phyloP scores from a whole-genome alignment of 1,140 invertebrate genomes.

The Sitophilus oryzae region DNA sequence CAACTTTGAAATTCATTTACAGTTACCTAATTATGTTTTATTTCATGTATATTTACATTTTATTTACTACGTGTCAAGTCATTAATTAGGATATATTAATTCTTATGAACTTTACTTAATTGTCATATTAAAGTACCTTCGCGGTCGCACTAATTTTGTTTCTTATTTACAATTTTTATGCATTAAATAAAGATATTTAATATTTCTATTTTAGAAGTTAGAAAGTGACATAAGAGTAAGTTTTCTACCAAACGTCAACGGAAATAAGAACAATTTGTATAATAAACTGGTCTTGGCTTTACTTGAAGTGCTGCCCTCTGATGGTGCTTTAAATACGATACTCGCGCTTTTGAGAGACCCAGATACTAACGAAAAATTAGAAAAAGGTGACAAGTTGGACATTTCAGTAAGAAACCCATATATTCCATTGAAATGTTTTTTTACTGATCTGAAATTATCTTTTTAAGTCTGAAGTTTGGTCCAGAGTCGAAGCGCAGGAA shows the following conservation, averaged over 20 bases:
- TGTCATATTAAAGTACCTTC: no score
- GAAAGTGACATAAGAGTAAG: constrained; percentile 55
- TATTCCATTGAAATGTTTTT: no score
- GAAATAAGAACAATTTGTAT: constrained; percentile 44
- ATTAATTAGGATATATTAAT: no score
- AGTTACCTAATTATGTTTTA: no score
- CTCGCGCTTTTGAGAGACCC: constrained; percentile 61
- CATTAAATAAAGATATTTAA: no score
- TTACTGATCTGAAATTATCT: no score
- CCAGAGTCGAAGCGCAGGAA: constrained; percentile 36
- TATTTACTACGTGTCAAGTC: no score
- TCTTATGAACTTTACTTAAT: no score
- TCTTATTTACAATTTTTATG: no score
- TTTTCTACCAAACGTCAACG: constrained; percentile 60
- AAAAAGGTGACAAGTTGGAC: constrained; percentile 40
- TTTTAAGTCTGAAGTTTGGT: constrained; percentile 35
- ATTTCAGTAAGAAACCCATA: constrained; percentile 38
- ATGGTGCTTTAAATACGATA: constrained; percentile 59
- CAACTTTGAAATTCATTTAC: no score
- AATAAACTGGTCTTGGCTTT: constrained; percentile 59
- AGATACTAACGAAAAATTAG: constrained; percentile 38
- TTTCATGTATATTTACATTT: no score
- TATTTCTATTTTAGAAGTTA: constrained; percentile 47
- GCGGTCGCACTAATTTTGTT: no score
- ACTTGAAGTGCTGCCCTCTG: constrained; percentile 54